Base-by-base conservation (phyloP, 2,797 vertebrate genomes). In the Sebastes steindachneri region DNA sequence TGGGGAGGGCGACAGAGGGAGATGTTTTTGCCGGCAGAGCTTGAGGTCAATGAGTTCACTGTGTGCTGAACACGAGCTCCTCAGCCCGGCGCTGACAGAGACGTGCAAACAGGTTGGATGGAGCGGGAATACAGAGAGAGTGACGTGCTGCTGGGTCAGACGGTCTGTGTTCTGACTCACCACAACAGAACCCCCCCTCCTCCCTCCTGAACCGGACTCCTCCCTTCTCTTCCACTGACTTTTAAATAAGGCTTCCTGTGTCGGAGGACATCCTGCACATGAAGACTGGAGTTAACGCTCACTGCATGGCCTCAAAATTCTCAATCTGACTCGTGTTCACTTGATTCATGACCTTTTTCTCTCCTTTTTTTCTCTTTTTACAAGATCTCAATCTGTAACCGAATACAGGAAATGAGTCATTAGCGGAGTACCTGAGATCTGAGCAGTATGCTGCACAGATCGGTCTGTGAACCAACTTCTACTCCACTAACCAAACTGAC, bases 31-130 rank as follows among this genome's bases (percentile, higher is more conserved):
- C 91, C 65, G 76, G 79, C 83, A 80, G 87, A 80, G 82, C 76
- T 26, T 17, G 66, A 60, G 95, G 95, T 95, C 94, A 93, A 76
- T 90, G 94, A 88, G 96, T 96, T 96, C 88, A 88, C 71, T 85
- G 76, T 79, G 88, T 67, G 83, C 84, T 80, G 89, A 94, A 92
- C 83, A 89, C 35, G 80, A 93, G 93, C 90, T 91, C 87, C 88
- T 89, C 89, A n/a, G 82, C 84, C 84, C 54, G 2, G 78, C 81
- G 66, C 91, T 92, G 86, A 93, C 75, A 84, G 89, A 92, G 76
- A 84, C 89, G 79, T 86, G 90, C 86, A 91, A 82, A 92, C 89
- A 93, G 87, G 90, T 92, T 84, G 81, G 54, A 79, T 89, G 78
- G 76, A 88, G 87, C 68, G 35, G 75, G 53, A 74, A 31, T 33